Percentiles rank a stretch among this genome's conserved stretches.
These are phyloP conservation scores for Pterophyllum scalare DNA, from an alignment of 2,113 vertebrate genomes.

Conservation along the genomic window DNA sequence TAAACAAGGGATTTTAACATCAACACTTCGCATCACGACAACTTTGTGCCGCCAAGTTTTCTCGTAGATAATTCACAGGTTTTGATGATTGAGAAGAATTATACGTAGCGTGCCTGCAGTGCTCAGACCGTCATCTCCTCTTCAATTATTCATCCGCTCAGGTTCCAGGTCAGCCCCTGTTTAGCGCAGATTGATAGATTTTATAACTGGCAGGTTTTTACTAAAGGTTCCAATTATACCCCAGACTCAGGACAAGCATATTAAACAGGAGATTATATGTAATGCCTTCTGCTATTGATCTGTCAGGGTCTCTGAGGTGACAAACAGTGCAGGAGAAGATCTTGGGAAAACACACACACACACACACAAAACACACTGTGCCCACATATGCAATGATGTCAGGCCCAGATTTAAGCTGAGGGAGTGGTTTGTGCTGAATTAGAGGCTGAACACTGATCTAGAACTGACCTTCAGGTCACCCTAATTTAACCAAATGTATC, in stretches of 20 bases:
- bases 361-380: neutral
- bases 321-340: constrained; percentile 8
- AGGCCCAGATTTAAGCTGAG: neutral
- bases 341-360: neutral
- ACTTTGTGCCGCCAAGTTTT: constrained; percentile 25
- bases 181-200: constrained; percentile 59
- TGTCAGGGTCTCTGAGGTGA: constrained; percentile 25
- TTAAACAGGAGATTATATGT: constrained; percentile 51
- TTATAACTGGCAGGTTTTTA: constrained; percentile 51
- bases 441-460: neutral
- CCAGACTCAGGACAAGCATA: constrained; percentile 27
- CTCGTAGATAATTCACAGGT: constrained; percentile 35
- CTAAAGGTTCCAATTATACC: constrained; percentile 51
- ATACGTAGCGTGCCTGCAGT: constrained; percentile 10
- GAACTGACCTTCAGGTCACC: neutral
- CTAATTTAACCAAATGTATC: neutral
- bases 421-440: constrained; percentile 2
- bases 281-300: constrained; percentile 49
- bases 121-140: constrained; percentile 3
- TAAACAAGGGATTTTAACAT: constrained; percentile 13
- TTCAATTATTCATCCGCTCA: constrained; percentile 52
- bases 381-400: neutral
- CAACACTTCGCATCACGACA: constrained; percentile 20
- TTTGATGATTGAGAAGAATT: constrained; percentile 49
- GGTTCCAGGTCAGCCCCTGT: constrained; percentile 51